Evolutionary conservation across 2,888 invertebrate genomes (phyloP), one percentile per base, ranked within the genome.

Genomic region (Dione vanillae): DNA sequence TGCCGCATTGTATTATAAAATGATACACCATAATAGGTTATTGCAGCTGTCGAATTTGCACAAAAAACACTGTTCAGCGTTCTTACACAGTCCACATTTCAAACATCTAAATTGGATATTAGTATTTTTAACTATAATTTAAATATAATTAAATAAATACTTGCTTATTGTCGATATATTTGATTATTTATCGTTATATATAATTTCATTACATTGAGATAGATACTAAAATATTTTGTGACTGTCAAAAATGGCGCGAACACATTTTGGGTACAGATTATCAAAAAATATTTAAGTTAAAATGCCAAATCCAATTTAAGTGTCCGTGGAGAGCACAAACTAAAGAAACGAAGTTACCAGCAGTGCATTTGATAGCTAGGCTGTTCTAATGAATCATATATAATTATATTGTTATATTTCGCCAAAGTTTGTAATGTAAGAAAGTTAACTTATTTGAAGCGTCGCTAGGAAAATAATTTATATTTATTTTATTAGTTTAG

Each of bases 351-450:
- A 76, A 76, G 73, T 77, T 76, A 74, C 77, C 78, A 76, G 78
- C 79, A 79, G 78, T 80, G 81, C 83, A 83, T 85, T 85, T 83
- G 79, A 84, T 85, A 85, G 85, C 82, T 85, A 85, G 79, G 82
- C 84, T 84, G 84, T 83, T 82, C 79, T 76, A 77, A 72, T 72
- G 82, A 83, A 83, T 80, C 80, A 75, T 78, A 78, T 72, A 67
- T 67, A 69, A 69, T 69, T 87, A 86, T 86, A 89, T 92, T 92
- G 92, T 92, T 92, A 91, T 88, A 87, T 88, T 86, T 87, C 89
- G 91, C 92, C 91, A 90, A 91, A 91, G 86, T 87, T 88, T 88
- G 87, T 88, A 87, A 87, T 86, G 81, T 85, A 85, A 89, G 83
- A 87, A 84, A 85, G 85, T 86, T 86, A 86, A 87, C 84, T 87